A percentile compares a stretch with the other conserved stretches of the same genome.
phyloP scores from a whole-genome alignment of 2,113 vertebrate species.

The Cheirogaleus medius region DNA sequence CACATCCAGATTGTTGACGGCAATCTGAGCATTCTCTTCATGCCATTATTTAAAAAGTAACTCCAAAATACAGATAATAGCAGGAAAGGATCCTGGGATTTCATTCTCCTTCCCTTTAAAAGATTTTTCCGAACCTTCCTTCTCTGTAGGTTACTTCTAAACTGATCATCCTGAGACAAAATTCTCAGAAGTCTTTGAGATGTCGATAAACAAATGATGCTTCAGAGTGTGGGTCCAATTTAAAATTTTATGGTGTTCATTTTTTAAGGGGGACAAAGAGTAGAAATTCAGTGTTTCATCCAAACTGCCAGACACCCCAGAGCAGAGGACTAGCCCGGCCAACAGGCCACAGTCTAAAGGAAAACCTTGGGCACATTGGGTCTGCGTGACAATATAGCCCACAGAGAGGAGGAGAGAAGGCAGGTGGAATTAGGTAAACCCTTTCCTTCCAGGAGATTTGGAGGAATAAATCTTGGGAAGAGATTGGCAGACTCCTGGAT shows the following conservation, averaged over 20 bases:
- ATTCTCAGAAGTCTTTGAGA: background rate
- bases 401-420: background rate
- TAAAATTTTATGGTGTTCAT: background rate
- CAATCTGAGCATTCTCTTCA: background rate
- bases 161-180: background rate
- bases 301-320: background rate
- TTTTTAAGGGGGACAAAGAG: background rate
- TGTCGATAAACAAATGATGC: background rate
- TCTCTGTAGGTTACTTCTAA: background rate
- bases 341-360: background rate
- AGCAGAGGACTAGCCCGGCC: background rate
- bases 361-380: background rate
- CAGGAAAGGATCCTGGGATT: background rate
- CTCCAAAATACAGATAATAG: background rate
- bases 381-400: background rate
- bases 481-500: background rate
- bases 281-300: background rate
- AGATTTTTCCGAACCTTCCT: background rate
- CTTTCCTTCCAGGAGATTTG: background rate
- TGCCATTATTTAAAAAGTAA: background rate
- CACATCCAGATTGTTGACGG: background rate
- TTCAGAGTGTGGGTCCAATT: background rate
- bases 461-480: background rate
- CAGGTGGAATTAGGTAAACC: background rate
- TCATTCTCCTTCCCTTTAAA: background rate